Conservation (phyloP, 2,113 vertebrate species). For the Cheilinus undulatus region DNA sequence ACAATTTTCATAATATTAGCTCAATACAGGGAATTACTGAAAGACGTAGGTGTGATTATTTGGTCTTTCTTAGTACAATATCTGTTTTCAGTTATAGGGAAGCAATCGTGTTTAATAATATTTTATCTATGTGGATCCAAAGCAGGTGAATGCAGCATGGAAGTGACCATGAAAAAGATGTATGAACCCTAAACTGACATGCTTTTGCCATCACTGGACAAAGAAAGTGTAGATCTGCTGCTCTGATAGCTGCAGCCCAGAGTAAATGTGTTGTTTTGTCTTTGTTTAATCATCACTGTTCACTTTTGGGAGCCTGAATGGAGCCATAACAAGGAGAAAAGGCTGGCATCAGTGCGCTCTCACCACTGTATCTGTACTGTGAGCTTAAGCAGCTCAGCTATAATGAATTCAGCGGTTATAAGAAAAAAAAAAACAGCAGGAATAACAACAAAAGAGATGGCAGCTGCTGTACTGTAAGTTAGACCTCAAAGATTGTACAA, state of each 20-base stretch:
- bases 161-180: too few relatives aligned
- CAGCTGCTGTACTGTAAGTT: constrained; percentile 42
- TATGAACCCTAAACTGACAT: not conserved
- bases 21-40: too few relatives aligned
- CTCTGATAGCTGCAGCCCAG: not conserved
- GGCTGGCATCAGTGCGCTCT: constrained; percentile 30
- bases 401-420: constrained; percentile 58
- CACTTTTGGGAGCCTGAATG: constrained; percentile 30
- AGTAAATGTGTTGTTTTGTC: not conserved
- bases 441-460: constrained; percentile 34
- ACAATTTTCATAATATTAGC: too few relatives aligned
- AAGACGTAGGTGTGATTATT: too few relatives aligned
- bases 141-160: too few relatives aligned
- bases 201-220: not conserved
- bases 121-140: too few relatives aligned
- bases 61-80: too few relatives aligned
- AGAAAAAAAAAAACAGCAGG: constrained; percentile 2
- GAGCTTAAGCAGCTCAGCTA: constrained; percentile 54
- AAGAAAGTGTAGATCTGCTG: not conserved
- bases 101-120: too few relatives aligned
- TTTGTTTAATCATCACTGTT: constrained; percentile 12
- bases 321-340: constrained; percentile 9
- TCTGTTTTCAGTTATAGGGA: too few relatives aligned
- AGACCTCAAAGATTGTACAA: constrained; percentile 54
- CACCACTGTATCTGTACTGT: constrained; percentile 26